Base-by-base conservation (phyloP, 2,888 invertebrate species). In the Buathra laborator region DNA sequence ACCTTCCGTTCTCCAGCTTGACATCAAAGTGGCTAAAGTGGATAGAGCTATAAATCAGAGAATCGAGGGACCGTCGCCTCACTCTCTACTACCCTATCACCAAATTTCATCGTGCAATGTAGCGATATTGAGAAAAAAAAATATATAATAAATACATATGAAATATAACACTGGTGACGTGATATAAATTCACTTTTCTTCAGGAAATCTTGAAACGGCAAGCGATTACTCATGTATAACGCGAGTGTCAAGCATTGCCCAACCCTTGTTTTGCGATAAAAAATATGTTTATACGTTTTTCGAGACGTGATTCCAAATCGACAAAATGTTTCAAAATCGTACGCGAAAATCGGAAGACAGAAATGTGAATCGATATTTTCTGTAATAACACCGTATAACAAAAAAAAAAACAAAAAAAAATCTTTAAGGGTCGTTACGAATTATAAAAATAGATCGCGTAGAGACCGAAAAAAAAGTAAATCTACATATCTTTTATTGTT, bases 21-120 rank as follows among this genome's bases (percentile, higher is more conserved):
- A 78, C 78, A 78, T 64, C 66, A 66, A 75, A 79, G 81, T 71
- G 70, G 66, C 56, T 78, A 51, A 70, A 82, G 84, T 64, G 46
- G 78, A 81, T 78, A 62, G 68, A 64, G 43, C 64, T 64, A 43
- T 56, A 64, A 81, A 81, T 75, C 78, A 64, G 37, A n/a, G 67
- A 44, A 71, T 78, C 64, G n/a, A 44, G 24, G 53, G 16, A 9
- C 43, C n/a, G 37, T 14, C 53, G 53, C 24, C 32, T 19, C 46
- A 19, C n/a, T 6, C 66, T 24, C 24, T 43, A 14, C 43, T 24
- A 12, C 19, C 46, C 32, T 46, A 16, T 78, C 48, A 14, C 62
- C 19, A 71, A 78, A 62, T 78, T 59, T 78, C 62, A 68, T 78
- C 59, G 32, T n/a, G 48, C 48, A n/a, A 48, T 12, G 48, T 4